A percentile compares a stretch with the other conserved stretches of the same genome.
Evolutionary conservation across 1,140 invertebrate genomes (phyloP).

Genomic region (Agrypnia vestita): DNA sequence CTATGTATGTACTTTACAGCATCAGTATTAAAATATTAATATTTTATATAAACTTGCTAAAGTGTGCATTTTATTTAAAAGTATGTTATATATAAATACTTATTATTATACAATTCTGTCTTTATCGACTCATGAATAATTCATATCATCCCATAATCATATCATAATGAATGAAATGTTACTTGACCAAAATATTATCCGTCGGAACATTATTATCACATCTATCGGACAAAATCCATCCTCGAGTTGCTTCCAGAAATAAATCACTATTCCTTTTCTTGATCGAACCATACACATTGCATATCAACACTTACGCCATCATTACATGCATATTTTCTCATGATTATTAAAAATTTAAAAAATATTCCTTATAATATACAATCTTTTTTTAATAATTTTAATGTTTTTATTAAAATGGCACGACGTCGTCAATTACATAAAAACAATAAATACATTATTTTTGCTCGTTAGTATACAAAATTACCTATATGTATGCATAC

Average conservation of each 20-base stretch:
- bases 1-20: background rate
- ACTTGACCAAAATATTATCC: conserved; percentile 10
- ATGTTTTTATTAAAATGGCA: background rate
- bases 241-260: background rate
- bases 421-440: background rate
- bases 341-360: background rate
- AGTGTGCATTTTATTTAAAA: too few relatives aligned
- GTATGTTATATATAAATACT: too few relatives aligned
- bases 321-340: background rate
- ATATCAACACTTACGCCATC: too few relatives aligned
- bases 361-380: background rate
- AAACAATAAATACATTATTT: too few relatives aligned
- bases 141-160: conserved; percentile 1
- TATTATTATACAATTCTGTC: conserved; percentile 48
- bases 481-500: background rate
- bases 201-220: background rate
- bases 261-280: background rate
- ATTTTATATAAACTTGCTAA: too few relatives aligned
- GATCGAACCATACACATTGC: too few relatives aligned
- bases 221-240: conserved; percentile 1
- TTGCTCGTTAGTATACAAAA: background rate
- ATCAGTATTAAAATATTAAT: too few relatives aligned
- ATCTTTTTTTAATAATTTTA: background rate
- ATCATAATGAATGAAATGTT: too few relatives aligned
- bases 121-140: conserved; percentile 39